These are phyloP conservation scores for Oreochromis grahami DNA, from an alignment of 2,797 vertebrate species.

Conservation along the genomic window DNA sequence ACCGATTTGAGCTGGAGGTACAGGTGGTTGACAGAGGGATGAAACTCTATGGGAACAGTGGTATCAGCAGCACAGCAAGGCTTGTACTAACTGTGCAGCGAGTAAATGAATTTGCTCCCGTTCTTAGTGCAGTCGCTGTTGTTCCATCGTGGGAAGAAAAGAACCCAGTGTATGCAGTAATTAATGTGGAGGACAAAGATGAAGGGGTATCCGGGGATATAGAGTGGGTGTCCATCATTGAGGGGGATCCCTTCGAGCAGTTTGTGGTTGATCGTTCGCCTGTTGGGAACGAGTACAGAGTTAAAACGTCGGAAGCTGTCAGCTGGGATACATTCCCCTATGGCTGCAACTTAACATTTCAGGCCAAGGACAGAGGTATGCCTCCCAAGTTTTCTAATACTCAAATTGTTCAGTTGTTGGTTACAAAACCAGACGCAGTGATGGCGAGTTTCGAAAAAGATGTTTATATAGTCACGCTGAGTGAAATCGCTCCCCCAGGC, in stretches of 20 bases:
- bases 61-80: conserved; percentile 89
- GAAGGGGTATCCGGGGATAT: conserved; percentile 88
- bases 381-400: conserved; percentile 87
- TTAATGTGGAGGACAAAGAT: conserved; percentile 90
- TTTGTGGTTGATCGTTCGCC: conserved; percentile 87
- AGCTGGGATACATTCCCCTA: conserved; percentile 87
- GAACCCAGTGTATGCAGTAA: conserved; percentile 82
- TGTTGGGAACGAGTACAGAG: conserved; percentile 84
- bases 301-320: conserved; percentile 78
- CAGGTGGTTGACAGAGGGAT: conserved; percentile 92
- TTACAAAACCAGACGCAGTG: conserved; percentile 80
- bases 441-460: conserved; percentile 84
- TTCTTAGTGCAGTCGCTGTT: conserved; percentile 76
- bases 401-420: conserved; percentile 81
- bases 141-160: conserved; percentile 79
- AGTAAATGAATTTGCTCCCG: conserved; percentile 85
- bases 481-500: conserved; percentile 88
- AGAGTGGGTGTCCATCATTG: conserved; percentile 88
- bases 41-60: conserved; percentile 90
- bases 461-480: conserved; percentile 86
- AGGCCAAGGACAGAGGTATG: conserved; percentile 91
- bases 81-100: conserved; percentile 83
- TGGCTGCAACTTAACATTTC: conserved; percentile 91
- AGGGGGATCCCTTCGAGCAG: conserved; percentile 86
- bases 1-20: conserved; percentile 87